phyloP scores from a whole-genome alignment of 2,797 vertebrate genomes.

The Fringilla coelebs region DNA sequence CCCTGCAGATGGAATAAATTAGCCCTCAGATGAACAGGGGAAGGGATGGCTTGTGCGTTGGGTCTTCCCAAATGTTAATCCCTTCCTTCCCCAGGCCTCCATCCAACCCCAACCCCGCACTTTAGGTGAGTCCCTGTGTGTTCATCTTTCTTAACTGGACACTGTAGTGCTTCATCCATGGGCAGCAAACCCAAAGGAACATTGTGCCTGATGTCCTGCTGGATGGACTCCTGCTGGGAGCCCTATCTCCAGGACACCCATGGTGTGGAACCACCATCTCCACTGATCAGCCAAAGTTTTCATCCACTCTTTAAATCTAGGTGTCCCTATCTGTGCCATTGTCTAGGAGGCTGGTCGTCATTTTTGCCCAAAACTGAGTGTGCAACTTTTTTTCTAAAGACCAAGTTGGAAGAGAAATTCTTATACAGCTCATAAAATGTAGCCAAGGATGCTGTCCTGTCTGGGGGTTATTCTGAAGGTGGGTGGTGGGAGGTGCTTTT shows the following conservation, averaged over 20 bases:
- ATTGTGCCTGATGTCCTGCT: background rate
- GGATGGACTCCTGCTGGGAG: background rate
- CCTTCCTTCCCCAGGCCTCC: slow-evolving; percentile 37
- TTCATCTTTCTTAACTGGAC: background rate
- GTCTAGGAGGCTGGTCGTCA: background rate
- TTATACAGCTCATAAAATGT: slow-evolving; percentile 17
- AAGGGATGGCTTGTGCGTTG: background rate
- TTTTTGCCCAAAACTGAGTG: background rate
- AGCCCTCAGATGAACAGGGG: slow-evolving; percentile 65
- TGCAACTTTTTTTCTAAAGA: background rate
- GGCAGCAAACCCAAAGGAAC: background rate
- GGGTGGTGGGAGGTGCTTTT: background rate
- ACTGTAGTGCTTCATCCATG: background rate
- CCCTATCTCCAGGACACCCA: background rate
- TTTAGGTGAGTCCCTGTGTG: background rate
- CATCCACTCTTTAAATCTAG: background rate
- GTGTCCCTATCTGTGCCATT: background rate
- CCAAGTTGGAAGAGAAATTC: background rate
- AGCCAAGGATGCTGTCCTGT: background rate
- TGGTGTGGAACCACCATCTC: background rate
- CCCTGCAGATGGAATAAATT: slow-evolving; percentile 75
- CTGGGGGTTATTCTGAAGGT: background rate
- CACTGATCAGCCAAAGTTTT: background rate
- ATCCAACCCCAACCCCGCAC: background rate
- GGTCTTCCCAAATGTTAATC: slow-evolving; percentile 48